Conservation (phyloP, 2,113 vertebrate species). For the Prunella himalayana region DNA sequence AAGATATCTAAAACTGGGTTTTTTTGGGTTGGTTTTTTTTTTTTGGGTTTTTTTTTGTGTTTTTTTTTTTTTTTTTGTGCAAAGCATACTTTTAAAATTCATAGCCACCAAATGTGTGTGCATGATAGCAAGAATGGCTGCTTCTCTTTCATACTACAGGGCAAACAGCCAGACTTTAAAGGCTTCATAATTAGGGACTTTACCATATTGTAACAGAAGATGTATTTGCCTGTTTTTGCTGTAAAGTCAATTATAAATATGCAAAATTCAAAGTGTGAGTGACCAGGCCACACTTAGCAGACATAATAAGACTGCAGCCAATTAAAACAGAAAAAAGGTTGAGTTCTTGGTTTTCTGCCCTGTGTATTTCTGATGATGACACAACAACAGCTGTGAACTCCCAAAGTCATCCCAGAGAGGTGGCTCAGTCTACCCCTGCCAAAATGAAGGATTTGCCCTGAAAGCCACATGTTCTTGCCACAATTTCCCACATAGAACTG, state of each 20-base stretch:
- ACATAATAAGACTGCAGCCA: constrained; percentile 5
- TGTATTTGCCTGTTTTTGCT: constrained; percentile 7
- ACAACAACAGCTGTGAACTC: constrained; percentile 42
- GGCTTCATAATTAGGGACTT: constrained; percentile 1
- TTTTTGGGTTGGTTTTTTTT: too few species aligned
- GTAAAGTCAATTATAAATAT: constrained; percentile 19
- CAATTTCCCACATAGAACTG: not conserved
- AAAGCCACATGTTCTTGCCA: not conserved
- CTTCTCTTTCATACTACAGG: not conserved
- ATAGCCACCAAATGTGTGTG: not conserved
- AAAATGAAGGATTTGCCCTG: not conserved
- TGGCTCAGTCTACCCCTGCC: not conserved
- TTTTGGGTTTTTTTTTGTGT: too few species aligned
- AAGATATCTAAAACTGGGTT: not conserved
- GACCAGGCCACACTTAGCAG: not conserved
- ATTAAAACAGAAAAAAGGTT: constrained; percentile 34
- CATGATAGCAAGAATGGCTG: not conserved
- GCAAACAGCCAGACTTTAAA: constrained; percentile 1
- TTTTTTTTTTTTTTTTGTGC: not conserved
- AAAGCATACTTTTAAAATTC: constrained; percentile 39
- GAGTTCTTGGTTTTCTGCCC: constrained; percentile 17
- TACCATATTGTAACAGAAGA: not conserved
- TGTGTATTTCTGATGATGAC: not conserved
- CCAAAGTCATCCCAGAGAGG: not conserved
- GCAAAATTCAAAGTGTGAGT: constrained; percentile 6